Conservation (phyloP, 2,797 vertebrate species). For the Morelia viridis region DNA sequence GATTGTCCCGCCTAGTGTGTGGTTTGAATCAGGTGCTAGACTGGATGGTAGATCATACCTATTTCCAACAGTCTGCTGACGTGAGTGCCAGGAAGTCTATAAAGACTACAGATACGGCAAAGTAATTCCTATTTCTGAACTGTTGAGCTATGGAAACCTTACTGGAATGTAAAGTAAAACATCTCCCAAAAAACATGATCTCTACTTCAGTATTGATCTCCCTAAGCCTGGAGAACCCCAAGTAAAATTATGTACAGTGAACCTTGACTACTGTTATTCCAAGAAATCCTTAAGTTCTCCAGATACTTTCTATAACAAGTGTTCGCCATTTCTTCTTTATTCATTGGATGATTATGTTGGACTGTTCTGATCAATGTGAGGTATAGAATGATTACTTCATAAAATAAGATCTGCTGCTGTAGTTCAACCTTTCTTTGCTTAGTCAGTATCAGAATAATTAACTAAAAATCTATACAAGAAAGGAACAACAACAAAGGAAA, state of each 20-base stretch:
- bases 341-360: constrained; percentile 9
- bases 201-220: not conserved
- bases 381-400: not conserved
- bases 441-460: not conserved
- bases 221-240: not conserved
- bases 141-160: not conserved
- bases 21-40: not conserved
- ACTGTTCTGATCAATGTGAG: constrained; percentile 29
- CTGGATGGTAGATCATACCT: not conserved
- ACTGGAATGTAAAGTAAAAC: not conserved
- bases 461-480: not conserved
- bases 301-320: not conserved
- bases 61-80: not conserved
- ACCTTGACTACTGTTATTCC: not conserved
- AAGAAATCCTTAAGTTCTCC: not conserved
- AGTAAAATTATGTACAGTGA: not conserved
- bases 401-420: constrained; percentile 19
- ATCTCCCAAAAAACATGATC: not conserved
- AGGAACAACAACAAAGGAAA: not conserved
- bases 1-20: not conserved
- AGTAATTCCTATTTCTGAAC: not conserved
- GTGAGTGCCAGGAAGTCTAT: not conserved
- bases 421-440: not conserved
- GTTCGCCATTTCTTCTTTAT: not conserved
- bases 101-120: not conserved